Evolutionary conservation across 2,113 vertebrate species (phyloP).

Genomic region (Pan troglodytes): NHGRI_mPanTro3-v2.1_pri NC_072409.2:110776001-110776500

Average conservation of each 20-base stretch:
- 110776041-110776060: background rate
- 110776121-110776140: background rate
- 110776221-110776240: background rate
- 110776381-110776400: background rate
- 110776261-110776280: background rate
- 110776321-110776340: background rate
- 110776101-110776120: background rate
- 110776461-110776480: background rate
- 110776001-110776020: background rate
- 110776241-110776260: background rate
- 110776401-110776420: background rate
- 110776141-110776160: background rate
- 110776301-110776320: background rate
- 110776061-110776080: slow-evolving; percentile 23
- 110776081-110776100: background rate
- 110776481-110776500: background rate
- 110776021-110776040: background rate
- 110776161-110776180: background rate
- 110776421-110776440: background rate
- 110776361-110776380: background rate
- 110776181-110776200: background rate
- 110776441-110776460: background rate
- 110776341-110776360: background rate
- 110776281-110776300: background rate
- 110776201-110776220: background rate